Base-by-base conservation (phyloP, 35 echinoderm and acorn worm genomes). In the Apostichopus parvimensis region DNA sequence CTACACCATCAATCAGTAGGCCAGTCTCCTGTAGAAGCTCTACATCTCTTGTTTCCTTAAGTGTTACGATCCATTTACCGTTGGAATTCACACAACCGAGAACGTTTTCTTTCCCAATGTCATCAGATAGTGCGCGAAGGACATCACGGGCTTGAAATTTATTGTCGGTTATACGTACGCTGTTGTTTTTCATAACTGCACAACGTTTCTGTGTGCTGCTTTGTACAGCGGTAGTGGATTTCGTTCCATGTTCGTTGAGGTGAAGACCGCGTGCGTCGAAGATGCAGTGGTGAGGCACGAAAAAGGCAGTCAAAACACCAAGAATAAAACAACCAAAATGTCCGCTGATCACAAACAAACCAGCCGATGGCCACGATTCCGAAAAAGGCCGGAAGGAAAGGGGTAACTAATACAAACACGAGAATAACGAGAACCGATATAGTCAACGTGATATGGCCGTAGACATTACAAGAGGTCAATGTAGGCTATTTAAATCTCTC, bases 81-180 rank as follows among this genome's bases (percentile, higher is more conserved):
- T 56, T 56, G 6, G 56, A 22, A 24, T 87, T 87, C 18, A 87
- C 57, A 87, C 83, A 87, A 12, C 56, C 83, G 14, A 64, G 56
- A 17, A 87, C 68, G 57, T 87, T 87, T 60, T 87, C 83, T 9
- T 20, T 62, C 3, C 83, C 83, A 87, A 87, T 68, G 61, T 64
- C 83, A 13, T 87, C 56, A 53, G 61, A 8, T 24, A 87, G 18
- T 4, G 83, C 83, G 9, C 14, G 13, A 13, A 62, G 18, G 10
- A 87, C n/a, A 59, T 87, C 83, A 53, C 61, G 18, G 17, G 83
- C 56, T 24, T 57, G 21, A 18, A 87, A 61, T 7, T 17, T 28
- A 9, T 87, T 20, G 13, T 87, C 83, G 6, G 24, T 62, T 5
- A 87, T 87, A 14, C 56, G 45, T 12, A 87, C 83, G 60, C 83